Conservation (phyloP, 1,140 invertebrate genomes). For the Cydia pomonella region DNA sequence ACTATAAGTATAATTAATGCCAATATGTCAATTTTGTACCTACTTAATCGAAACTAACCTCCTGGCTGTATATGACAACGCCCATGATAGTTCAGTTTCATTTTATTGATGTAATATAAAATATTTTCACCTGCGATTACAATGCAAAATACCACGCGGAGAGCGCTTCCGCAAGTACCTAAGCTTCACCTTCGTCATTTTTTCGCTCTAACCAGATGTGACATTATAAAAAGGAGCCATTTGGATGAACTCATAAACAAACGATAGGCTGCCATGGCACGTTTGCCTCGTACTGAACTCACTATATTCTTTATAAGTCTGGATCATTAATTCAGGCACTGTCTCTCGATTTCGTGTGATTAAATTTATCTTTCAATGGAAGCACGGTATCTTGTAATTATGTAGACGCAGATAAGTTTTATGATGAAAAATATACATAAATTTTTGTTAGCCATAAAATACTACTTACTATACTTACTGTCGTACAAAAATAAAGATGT, state of each 20-base stretch:
- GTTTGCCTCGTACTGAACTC: neutral
- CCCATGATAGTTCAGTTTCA: neutral
- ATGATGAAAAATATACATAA: too few relatives aligned
- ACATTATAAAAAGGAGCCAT: slow-evolving; percentile 22
- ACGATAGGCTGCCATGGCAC: slow-evolving; percentile 10
- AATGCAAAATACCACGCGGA: neutral
- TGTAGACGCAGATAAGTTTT: too few relatives aligned
- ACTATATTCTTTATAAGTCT: neutral
- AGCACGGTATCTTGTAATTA: too few relatives aligned
- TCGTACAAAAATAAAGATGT: too few relatives aligned
- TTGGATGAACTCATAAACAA: slow-evolving; percentile 21
- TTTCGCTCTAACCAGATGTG: slow-evolving; percentile 19
- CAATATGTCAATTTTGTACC: neutral
- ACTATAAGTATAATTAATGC: too few relatives aligned
- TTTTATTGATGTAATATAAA: slow-evolving; percentile 5
- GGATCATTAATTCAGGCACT: too few relatives aligned
- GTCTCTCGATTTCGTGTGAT: too few relatives aligned
- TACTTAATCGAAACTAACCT: neutral
- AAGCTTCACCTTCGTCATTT: slow-evolving; percentile 23
- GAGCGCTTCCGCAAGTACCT: neutral
- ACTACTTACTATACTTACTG: too few relatives aligned
- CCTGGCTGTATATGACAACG: neutral
- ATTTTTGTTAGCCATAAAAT: too few relatives aligned
- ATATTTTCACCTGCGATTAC: neutral
- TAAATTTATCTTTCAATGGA: too few relatives aligned